Evolutionary conservation across 2,888 invertebrate genomes (phyloP).

Genomic region (Agrochola litura): DNA sequence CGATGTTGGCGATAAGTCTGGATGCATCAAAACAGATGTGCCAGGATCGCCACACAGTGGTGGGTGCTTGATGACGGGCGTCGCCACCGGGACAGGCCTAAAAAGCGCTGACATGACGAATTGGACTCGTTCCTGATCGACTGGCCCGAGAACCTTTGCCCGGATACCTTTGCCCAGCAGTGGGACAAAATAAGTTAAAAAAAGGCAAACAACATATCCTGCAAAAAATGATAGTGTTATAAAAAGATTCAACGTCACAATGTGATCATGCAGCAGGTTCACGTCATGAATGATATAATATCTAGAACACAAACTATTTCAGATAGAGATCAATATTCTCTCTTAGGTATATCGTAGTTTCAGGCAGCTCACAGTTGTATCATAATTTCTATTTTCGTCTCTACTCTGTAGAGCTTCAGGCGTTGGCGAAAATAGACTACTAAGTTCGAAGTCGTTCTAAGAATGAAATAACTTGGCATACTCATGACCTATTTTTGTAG

Average conservation of each 20-base stretch:
- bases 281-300: conserved; percentile 17
- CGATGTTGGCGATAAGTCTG: too few species aligned
- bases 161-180: too few species aligned
- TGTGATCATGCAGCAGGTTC: background rate
- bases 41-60: too few species aligned
- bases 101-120: too few species aligned
- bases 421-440: conserved; percentile 7
- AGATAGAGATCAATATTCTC: conserved; percentile 29
- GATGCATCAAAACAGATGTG: too few species aligned
- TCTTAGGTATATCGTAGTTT: background rate
- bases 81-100: too few species aligned
- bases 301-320: conserved; percentile 18
- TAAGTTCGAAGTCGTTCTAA: background rate
- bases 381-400: background rate
- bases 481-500: too few species aligned
- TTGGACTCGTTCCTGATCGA: too few species aligned
- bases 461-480: background rate
- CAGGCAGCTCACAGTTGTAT: background rate
- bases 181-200: background rate
- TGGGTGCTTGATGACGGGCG: too few species aligned
- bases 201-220: background rate
- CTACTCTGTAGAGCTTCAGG: background rate
- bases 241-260: background rate
- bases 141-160: too few species aligned
- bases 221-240: background rate